Evolutionary conservation across 2,113 vertebrate genomes (phyloP).

Genomic region (Neotoma lepida): DNA sequence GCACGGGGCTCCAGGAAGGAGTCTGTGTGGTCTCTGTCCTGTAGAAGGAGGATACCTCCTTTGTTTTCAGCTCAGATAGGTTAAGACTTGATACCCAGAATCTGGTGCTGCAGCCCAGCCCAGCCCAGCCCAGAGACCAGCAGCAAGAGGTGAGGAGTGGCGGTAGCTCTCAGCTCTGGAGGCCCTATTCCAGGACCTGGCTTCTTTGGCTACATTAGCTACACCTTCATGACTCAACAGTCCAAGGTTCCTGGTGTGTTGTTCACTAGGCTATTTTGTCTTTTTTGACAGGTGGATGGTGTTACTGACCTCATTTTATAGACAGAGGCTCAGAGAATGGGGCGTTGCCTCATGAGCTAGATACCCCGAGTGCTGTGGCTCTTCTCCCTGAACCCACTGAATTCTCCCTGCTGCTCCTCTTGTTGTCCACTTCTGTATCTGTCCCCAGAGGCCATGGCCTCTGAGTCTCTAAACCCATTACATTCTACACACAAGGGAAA

Average conservation of each 20-base stretch:
- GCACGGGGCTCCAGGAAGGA: conserved; percentile 10
- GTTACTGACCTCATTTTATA: background rate
- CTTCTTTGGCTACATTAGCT: background rate
- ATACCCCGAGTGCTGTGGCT: too few species aligned
- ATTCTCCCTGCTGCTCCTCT: background rate
- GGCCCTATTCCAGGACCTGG: too few species aligned
- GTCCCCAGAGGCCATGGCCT: background rate
- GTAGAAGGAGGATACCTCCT: background rate
- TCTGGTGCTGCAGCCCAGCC: background rate
- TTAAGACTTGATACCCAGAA: background rate
- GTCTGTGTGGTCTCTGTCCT: background rate
- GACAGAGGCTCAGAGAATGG: background rate
- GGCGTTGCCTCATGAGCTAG: background rate
- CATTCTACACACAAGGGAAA: background rate
- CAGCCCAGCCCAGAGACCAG: background rate
- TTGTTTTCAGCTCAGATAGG: background rate
- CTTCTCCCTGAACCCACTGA: fast-evolving
- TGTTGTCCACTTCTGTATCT: too few species aligned
- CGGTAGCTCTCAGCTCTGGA: background rate
- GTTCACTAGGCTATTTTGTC: background rate
- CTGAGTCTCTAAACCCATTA: background rate
- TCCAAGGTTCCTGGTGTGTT: background rate
- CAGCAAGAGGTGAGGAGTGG: background rate
- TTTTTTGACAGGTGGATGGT: background rate
- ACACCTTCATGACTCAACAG: background rate